phyloP scores from a whole-genome alignment of 2,797 vertebrate species.

The Setipinna tenuifilis region DNA sequence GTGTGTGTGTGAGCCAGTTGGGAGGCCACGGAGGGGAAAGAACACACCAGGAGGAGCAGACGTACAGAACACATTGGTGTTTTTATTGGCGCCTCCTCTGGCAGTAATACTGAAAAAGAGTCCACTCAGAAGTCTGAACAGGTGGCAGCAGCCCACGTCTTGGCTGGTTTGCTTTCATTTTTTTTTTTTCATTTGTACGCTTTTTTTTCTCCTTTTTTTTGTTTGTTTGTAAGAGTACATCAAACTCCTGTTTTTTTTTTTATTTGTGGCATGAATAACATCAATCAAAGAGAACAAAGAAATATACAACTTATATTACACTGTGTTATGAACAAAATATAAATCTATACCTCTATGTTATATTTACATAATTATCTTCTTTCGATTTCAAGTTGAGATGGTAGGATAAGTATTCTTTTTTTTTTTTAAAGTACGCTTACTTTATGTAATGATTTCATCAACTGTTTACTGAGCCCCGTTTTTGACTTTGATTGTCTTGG shows the following conservation, averaged over 20 bases:
- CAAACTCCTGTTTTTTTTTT: slow-evolving; percentile 85
- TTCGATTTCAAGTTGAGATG: slow-evolving; percentile 99
- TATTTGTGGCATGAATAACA: slow-evolving; percentile 98
- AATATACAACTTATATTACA: slow-evolving; percentile 99
- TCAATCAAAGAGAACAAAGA: slow-evolving; percentile 99
- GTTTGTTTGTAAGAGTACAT: slow-evolving; percentile 89
- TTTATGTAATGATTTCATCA: slow-evolving; percentile 69
- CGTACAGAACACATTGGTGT: slow-evolving; percentile 96
- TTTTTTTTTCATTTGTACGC: slow-evolving; percentile 77
- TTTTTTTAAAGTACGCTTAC: slow-evolving; percentile 56
- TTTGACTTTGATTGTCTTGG: slow-evolving; percentile 98
- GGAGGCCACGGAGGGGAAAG: slow-evolving; percentile 47
- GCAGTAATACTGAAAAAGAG: slow-evolving; percentile 99
- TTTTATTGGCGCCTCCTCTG: slow-evolving; percentile 98
- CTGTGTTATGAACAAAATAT: slow-evolving; percentile 99
- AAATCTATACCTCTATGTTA: slow-evolving; percentile 99
- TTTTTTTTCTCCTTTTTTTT: slow-evolving; percentile 74
- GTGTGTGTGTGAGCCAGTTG: slow-evolving; percentile 50
- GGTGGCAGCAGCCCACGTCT: slow-evolving; percentile 90
- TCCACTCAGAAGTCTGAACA: slow-evolving; percentile 85
- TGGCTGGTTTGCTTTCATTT: slow-evolving; percentile 60
- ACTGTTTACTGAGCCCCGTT: slow-evolving; percentile 98
- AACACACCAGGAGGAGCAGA: slow-evolving; percentile 72
- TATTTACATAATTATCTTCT: slow-evolving; percentile 99
- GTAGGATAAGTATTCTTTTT: slow-evolving; percentile 78